Evolutionary conservation across 2,888 invertebrate genomes (phyloP), one percentile per base, ranked within the genome.

Genomic region (Mythimna loreyi): DNA sequence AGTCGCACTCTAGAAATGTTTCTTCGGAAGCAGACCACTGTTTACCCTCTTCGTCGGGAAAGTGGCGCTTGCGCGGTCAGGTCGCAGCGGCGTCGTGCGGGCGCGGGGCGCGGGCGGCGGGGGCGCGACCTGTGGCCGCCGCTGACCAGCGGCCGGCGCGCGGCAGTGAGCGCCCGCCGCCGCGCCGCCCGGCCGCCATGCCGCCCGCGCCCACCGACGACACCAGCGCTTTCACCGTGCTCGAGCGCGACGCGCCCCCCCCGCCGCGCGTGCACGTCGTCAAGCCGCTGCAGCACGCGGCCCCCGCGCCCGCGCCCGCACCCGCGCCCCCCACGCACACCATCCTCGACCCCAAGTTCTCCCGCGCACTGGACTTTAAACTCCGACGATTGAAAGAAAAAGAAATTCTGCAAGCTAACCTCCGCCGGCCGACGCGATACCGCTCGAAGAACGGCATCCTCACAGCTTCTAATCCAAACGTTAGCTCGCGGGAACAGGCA

Each of bases 311-410:
- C 70, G 78, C 80, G 52, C 28, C 33, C 62, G 67, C 79, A 68
- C 66, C 86, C 0, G 43, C 56, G 19, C 75, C 43, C 36, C 60
- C 83, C 70, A 62, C 87, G 82, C 89, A 89, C 74, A 89, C 92
- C 36, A 91, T 93, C 58, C 88, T 94, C 71, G 94, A 95, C 75
- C 93, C 94, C 25, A 96, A 97, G 83, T 98, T 98, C 90, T 97
- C 97, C 73, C 97, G 97, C 84, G 97, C 97, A 65, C 95, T 98
- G 72, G 97, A 97, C 89, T 97, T 97, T 52, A 98, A 97, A 89
- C 92, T 98, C 70, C 96, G 97, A 45, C 97, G 97, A 69, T 95
- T 98, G 61, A 97, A 97, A 90, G 97, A 97, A 72, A 96, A 97
- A 80, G 97, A 97, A 83, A 87, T 92, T 28, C 83, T 91, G 23